A percentile compares a stretch with the other conserved stretches of the same genome.
Evolutionary conservation across 1,140 invertebrate species (phyloP).

Genomic region (Drosophila sproati): DNA sequence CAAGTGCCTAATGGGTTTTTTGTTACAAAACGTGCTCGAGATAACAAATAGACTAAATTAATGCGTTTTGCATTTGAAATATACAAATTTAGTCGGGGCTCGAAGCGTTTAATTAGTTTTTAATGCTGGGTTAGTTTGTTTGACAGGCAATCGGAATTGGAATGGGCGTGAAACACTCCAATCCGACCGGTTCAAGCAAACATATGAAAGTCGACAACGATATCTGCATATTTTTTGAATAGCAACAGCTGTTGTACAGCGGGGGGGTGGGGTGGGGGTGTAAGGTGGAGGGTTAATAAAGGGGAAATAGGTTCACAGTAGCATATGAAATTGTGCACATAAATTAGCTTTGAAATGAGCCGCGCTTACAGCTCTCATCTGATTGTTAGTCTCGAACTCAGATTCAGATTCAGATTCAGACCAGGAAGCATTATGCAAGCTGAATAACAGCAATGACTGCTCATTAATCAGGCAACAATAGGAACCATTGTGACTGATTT

Average conservation of each 20-base stretch:
- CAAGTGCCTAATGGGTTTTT: constrained; percentile 81
- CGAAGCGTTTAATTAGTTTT: constrained; percentile 80
- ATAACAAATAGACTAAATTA: constrained; percentile 77
- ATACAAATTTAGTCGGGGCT: constrained; percentile 18
- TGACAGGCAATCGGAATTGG: constrained; percentile 73
- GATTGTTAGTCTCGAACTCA: constrained; percentile 7
- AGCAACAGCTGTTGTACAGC: not conserved
- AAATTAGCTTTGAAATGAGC: constrained; percentile 52
- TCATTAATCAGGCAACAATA: constrained; percentile 64
- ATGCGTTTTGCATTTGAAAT: constrained; percentile 67
- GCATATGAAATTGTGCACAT: constrained; percentile 8
- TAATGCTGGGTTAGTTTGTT: constrained; percentile 79
- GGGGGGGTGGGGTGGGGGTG: not conserved
- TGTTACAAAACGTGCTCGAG: constrained; percentile 75
- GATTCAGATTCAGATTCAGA: not conserved
- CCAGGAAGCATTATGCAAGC: constrained; percentile 64
- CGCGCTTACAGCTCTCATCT: constrained; percentile 16
- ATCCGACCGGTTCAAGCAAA: constrained; percentile 27
- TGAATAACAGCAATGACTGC: constrained; percentile 32
- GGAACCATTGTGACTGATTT: constrained; percentile 63
- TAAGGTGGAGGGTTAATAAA: not conserved
- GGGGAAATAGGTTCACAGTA: not conserved
- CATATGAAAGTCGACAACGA: not conserved
- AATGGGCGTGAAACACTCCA: constrained; percentile 44
- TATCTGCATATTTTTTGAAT: not conserved